Evolutionary conservation across 2,113 vertebrate species (phyloP).

Genomic region (Pachyramphus minor): DNA sequence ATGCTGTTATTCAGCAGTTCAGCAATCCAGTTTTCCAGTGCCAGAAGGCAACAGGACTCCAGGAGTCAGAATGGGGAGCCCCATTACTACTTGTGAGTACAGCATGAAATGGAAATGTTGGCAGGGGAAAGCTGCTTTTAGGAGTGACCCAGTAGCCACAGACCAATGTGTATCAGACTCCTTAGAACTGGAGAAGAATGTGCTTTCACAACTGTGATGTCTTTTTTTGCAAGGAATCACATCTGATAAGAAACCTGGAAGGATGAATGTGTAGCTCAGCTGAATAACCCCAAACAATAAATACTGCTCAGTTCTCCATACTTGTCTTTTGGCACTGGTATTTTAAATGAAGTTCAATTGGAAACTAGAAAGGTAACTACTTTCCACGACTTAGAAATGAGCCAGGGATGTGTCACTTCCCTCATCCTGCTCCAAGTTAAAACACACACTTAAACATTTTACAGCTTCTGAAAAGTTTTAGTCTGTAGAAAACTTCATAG

Average conservation of each 20-base stretch:
- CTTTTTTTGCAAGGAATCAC: not conserved
- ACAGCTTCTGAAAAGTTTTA: constrained; percentile 14
- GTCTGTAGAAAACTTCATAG: not conserved
- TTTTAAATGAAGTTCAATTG: not conserved
- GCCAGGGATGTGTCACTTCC: constrained; percentile 17
- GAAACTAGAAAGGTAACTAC: constrained; percentile 10
- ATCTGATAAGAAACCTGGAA: not conserved
- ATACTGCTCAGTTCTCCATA: not conserved
- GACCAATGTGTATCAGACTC: not conserved
- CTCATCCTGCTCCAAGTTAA: not conserved
- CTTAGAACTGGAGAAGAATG: not conserved
- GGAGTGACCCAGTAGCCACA: not conserved
- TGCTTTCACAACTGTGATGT: not conserved
- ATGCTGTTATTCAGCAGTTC: not conserved
- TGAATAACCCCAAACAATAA: not conserved
- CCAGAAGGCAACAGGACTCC: not conserved
- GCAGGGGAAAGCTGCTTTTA: not conserved
- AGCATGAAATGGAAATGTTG: not conserved
- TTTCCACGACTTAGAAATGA: not conserved
- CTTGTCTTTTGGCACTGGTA: not conserved
- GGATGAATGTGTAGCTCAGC: not conserved
- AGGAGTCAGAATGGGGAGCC: not conserved
- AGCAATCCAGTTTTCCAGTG: not conserved
- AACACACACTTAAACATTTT: constrained; percentile 14
- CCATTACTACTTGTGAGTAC: not conserved